Evolutionary conservation across 2,888 invertebrate species (phyloP), one percentile per base, ranked within the genome.

Genomic region (Pocota personata): DNA sequence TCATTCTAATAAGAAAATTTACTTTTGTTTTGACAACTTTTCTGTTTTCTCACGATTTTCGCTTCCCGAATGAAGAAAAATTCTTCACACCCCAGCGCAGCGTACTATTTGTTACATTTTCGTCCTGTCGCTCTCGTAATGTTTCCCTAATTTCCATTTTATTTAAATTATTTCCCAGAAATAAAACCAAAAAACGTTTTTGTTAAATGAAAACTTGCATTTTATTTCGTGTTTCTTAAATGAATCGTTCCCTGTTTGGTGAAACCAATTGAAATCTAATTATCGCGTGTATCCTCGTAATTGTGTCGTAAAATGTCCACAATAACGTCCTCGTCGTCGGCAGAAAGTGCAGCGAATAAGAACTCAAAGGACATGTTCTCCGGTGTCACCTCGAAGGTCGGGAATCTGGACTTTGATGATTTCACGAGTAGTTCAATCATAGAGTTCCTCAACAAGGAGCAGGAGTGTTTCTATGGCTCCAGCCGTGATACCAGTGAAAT

Each of bases 361-460:
- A 58, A 72, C 57, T 16, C 66, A 8, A 76, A 76, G 19, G 55
- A 67, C n/a, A 62, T 73, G 43, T 72, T 46, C 6, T 2, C 66
- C 7, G 46, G 35, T 21, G 75, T 73, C 19, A 10, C 24, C 4
- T 19, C 79, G n/a, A 69, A 75, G 12, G 72, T 73, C 10, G 67
- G 32, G 12, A 72, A 67, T 27, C 14, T 86, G 16, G 90, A 90
- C 67, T 89, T 89, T 60, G 90, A 90, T 79, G 92, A 92, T 80
- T 91, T 90, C 64, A 91, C 90, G 14, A 91, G 88, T 77, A 92
- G 91, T 57, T 92, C 93, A 37, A 92, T 92, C 46, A 87, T 92
- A 19, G 93, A 93, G 77, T 93, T 93, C 67, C 88, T 93, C 52
- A 90, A 90, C 78, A 91, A 92, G 79, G 93, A 93, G 82, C 90